Conservation (phyloP, 2,888 invertebrate species). For the Microctonus brassicae region DNA sequence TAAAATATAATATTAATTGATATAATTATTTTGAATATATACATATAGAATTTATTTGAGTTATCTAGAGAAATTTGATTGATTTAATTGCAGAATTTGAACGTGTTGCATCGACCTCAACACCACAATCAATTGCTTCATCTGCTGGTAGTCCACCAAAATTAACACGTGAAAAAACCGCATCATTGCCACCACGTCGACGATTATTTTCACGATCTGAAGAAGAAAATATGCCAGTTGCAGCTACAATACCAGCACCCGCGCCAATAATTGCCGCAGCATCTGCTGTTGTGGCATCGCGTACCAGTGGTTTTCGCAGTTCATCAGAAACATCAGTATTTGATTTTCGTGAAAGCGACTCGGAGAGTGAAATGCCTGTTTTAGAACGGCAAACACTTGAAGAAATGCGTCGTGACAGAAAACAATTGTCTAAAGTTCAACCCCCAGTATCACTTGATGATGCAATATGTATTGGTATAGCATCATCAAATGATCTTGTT, state of each 20-base stretch:
- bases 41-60: too few species aligned
- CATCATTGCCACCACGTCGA: constrained; percentile 67
- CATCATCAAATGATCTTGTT: constrained; percentile 62
- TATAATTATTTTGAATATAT: background rate
- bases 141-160: constrained; percentile 70
- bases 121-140: constrained; percentile 60
- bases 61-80: too few species aligned
- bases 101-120: constrained; percentile 60
- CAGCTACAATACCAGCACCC: constrained; percentile 58
- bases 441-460: constrained; percentile 70
- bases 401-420: constrained; percentile 74
- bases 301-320: constrained; percentile 72
- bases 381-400: constrained; percentile 79
- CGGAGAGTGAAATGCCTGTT: constrained; percentile 75
- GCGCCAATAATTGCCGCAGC: constrained; percentile 53
- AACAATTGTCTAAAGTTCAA: constrained; percentile 75
- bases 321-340: constrained; percentile 77
- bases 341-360: constrained; percentile 76
- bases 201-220: constrained; percentile 76
- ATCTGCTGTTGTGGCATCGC: constrained; percentile 62
- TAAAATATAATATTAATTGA: constrained; percentile 19
- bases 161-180: constrained; percentile 68
- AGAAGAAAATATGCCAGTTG: constrained; percentile 61
- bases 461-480: constrained; percentile 60
- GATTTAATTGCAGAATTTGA: constrained; percentile 41